A percentile compares a stretch with the other conserved stretches of the same genome.
phyloP scores from a whole-genome alignment of 2,113 vertebrate genomes.

The Hippocampus barbouri region DNA sequence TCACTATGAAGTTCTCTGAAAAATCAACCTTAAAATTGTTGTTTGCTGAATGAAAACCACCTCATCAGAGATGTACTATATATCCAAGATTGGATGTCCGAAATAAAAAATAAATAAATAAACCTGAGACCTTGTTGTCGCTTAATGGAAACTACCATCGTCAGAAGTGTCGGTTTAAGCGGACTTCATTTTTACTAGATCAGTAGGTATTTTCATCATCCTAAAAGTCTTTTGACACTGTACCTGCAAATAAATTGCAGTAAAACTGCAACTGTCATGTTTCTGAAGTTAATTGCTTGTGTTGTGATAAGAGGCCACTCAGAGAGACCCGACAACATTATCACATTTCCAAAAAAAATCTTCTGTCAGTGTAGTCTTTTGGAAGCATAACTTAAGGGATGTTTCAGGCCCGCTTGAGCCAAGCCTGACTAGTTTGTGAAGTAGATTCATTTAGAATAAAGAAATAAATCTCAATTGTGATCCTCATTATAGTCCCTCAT shows the following conservation, averaged over 20 bases:
- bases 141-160: neutral
- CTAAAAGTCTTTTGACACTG: neutral
- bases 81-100: neutral
- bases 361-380: neutral
- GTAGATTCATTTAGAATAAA: neutral
- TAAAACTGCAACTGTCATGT: no score
- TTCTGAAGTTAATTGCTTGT: neutral
- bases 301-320: neutral
- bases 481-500: neutral
- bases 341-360: neutral
- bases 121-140: neutral
- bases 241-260: no score
- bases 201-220: neutral
- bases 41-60: neutral
- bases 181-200: neutral
- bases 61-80: neutral
- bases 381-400: neutral
- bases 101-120: neutral
- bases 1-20: neutral
- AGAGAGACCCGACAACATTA: neutral
- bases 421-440: neutral
- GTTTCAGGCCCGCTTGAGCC: neutral
- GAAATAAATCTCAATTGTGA: neutral
- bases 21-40: neutral
- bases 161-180: neutral